Base-by-base conservation (phyloP, 2,888 invertebrate species). In the Lasioglossum lativentre region DNA sequence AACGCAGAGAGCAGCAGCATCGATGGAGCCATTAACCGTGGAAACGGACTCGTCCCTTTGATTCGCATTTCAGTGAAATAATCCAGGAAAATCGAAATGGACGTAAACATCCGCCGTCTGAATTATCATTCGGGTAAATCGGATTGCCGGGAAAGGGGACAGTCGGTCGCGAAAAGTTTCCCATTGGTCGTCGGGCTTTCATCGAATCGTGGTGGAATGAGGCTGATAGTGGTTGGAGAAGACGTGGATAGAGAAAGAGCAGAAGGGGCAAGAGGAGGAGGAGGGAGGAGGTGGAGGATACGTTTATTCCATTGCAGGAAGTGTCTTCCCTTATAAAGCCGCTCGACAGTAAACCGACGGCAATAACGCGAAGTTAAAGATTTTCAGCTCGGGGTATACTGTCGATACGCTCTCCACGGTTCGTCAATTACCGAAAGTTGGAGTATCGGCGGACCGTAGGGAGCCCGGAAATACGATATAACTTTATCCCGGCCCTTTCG, bases 401-500 rank as follows among this genome's bases (percentile, higher is more conserved):
- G 23, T 63, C 83, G 83, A 80, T 80, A 87, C 75, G 76, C 66
- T 82, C 85, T 83, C 85, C 81, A 79, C 84, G 85, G 72, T 87
- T 75, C 86, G 87, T 89, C 89, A 89, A 90, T 90, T 90, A 90
- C 72, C 81, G 74, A 89, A 83, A 86, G 83, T 87, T 86, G 78
- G 86, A 80, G 80, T 83, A 85, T 85, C 84, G 82, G 71, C 63
- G 45, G 56, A 83, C 68, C 77, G 76, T 74, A 68, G 83, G 70
- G 70, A 80, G 71, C 59, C 66, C 78, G 82, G 90, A 88, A 90
- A 91, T 87, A 86, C 90, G 89, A 88, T 86, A 90, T 85, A 90
- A 91, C 86, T 89, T 90, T 88, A 86, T 90, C 83, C 87, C 52
- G 76, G 80, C 80, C 88, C 89, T 89, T 88, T 89, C 87, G 86